Conservation (phyloP, 2,797 vertebrate species). For the Potorous gilbertii region DNA sequence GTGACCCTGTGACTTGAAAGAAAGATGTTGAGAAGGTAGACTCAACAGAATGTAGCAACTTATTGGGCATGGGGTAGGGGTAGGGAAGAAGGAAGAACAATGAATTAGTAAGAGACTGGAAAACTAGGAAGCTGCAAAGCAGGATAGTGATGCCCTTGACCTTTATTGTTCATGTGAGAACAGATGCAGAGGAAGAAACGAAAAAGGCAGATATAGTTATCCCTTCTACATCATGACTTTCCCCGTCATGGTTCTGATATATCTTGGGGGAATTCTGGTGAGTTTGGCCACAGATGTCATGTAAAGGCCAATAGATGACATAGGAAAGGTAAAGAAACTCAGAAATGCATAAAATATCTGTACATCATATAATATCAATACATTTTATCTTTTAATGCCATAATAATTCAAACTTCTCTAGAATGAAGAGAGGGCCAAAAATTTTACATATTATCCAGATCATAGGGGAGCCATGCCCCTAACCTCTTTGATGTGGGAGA, state of each 20-base stretch:
- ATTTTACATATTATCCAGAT: not conserved
- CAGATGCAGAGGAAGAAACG: not conserved
- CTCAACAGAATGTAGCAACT: not conserved
- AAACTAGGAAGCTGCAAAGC: not conserved
- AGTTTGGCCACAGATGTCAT: not conserved
- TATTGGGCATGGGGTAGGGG: not conserved
- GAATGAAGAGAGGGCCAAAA: not conserved
- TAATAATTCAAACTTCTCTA: not conserved
- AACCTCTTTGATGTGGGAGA: not conserved
- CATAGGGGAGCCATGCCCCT: not conserved
- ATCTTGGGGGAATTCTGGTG: not conserved
- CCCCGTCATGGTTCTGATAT: not conserved
- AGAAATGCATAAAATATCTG: not conserved
- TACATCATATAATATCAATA: not conserved
- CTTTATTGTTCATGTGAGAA: not conserved
- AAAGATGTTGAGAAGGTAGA: not conserved
- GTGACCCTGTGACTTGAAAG: not conserved
- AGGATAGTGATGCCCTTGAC: not conserved
- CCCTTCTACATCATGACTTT: not conserved
- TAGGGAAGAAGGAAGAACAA: not conserved
- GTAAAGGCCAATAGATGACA: not conserved
- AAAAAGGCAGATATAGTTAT: not conserved
- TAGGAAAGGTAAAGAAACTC: not conserved
- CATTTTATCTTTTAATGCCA: not conserved
- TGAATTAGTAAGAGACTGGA: not conserved